Evolutionary conservation across 2,888 invertebrate genomes (phyloP).

Genomic region (Rapana venosa): DNA sequence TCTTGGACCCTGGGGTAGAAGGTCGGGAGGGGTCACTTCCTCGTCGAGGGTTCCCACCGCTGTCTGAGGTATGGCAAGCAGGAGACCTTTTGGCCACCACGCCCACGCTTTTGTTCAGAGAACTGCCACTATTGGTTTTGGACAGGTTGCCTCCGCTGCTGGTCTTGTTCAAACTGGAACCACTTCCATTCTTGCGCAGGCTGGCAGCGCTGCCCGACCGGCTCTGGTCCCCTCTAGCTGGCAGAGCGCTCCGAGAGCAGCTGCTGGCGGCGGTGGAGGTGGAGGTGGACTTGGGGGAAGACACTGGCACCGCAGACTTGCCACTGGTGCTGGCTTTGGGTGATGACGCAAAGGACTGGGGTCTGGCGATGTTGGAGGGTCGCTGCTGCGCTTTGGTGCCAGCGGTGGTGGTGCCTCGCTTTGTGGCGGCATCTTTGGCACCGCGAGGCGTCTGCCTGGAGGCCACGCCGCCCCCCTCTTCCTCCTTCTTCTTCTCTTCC

Average conservation of each 20-base stretch:
- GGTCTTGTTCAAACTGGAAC: conserved; percentile 61
- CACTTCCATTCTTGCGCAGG: conserved; percentile 62
- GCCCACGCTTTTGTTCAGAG: background rate
- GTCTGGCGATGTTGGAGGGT: conserved; percentile 43
- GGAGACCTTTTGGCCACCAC: background rate
- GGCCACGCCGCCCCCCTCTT: conserved; percentile 47
- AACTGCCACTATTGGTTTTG: background rate
- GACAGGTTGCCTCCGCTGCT: conserved; percentile 52
- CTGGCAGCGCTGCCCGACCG: conserved; percentile 53
- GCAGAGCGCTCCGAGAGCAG: background rate
- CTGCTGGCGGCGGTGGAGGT: too few relatives aligned
- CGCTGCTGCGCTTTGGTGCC: conserved; percentile 25
- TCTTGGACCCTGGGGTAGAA: conserved; percentile 61
- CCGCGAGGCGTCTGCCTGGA: conserved; percentile 54
- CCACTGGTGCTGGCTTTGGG: conserved; percentile 55
- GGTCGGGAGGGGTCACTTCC: conserved; percentile 58
- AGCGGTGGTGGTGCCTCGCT: background rate
- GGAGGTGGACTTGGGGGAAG: conserved; percentile 56
- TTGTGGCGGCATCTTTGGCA: conserved; percentile 51
- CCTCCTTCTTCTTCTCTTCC: conserved; percentile 53
- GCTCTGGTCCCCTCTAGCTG: conserved; percentile 44
- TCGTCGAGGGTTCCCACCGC: conserved; percentile 76
- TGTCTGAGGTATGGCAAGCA: conserved; percentile 62
- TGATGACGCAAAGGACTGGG: conserved; percentile 41
- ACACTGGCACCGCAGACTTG: conserved; percentile 54